Evolutionary conservation across 2,888 invertebrate species (phyloP).

Genomic region (Tridacna gigas): DNA sequence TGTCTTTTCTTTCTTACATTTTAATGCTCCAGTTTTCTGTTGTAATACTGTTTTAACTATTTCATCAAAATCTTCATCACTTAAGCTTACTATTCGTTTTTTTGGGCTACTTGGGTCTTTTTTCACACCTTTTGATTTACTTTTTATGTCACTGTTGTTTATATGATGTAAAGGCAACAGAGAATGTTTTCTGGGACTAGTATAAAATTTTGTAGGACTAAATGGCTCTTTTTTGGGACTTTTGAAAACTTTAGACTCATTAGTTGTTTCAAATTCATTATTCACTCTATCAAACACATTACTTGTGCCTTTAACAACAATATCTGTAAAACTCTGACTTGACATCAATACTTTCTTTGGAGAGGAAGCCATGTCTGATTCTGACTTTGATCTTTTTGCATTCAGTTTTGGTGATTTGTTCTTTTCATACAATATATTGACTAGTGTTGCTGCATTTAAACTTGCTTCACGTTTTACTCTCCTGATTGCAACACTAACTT

Average conservation of each 20-base stretch:
- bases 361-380: conserved; percentile 50
- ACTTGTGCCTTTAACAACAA: conserved; percentile 8
- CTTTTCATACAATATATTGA: conserved; percentile 78
- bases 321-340: conserved; percentile 49
- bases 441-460: conserved; percentile 76
- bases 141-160: neutral
- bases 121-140: conserved; percentile 10
- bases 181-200: conserved; percentile 22
- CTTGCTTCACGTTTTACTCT: conserved; percentile 78
- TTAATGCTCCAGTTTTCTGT: neutral
- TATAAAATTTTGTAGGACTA: conserved; percentile 26
- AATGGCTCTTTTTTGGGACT: conserved; percentile 15
- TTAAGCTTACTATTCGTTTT: conserved; percentile 45
- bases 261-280: neutral
- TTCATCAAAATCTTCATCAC: conserved; percentile 38
- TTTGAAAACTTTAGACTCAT: conserved; percentile 20
- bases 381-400: conserved; percentile 59
- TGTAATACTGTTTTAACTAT: conserved; percentile 12
- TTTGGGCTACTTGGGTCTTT: conserved; percentile 36
- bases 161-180: neutral
- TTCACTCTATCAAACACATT: neutral
- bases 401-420: conserved; percentile 55
- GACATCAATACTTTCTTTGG: conserved; percentile 16
- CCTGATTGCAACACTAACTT: conserved; percentile 27
- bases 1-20: neutral